Evolutionary conservation across 2,888 invertebrate genomes (phyloP), one percentile per base, ranked within the genome.

Genomic region (Thymelicus sylvestris): DNA sequence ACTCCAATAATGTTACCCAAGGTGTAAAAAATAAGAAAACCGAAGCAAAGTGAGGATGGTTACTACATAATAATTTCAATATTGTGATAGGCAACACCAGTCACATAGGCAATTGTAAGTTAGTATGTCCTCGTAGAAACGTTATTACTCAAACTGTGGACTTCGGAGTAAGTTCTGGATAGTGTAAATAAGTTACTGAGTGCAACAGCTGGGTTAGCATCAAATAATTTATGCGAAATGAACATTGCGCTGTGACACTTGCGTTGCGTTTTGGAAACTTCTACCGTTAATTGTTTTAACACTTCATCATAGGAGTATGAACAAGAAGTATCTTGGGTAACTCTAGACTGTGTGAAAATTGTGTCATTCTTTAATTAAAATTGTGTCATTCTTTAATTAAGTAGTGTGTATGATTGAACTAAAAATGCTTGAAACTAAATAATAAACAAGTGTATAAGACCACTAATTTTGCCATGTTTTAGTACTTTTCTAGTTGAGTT

Each of bases 191-290:
- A 68, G 63, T 68, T 68, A 63, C 31, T 12, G 13, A 65, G 68
- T 68, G 68, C 68, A 68, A 68, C 68, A 68, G 62, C 68, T 68
- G 63, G 68, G 68, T 31, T 63, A 47, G 63, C 13, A 38, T 68
- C 68, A 68, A 68, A 68, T 68, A 68, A 68, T 68, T 68, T 68
- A 63, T 68, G 68, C 63, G 68, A 44, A 44, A 55, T 63, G 68
- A 68, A 63, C 68, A 63, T 38, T 57, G 63, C 50, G 57, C 50
- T 12, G 44, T 57, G 68, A 68, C 68, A 68, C 57, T 68, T 68
- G 64, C 64, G 38, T 31, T 61, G 67, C 67, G 59, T 66, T 55
- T 47, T n/a, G 38, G 38, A 47, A 68, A 68, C 39, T 68, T 68
- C n/a, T 57, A 39, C 44, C 44, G 41, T 57, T 63, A 15, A 63